phyloP scores from a whole-genome alignment of 2,888 invertebrate species.

The Aquatica leii region DNA sequence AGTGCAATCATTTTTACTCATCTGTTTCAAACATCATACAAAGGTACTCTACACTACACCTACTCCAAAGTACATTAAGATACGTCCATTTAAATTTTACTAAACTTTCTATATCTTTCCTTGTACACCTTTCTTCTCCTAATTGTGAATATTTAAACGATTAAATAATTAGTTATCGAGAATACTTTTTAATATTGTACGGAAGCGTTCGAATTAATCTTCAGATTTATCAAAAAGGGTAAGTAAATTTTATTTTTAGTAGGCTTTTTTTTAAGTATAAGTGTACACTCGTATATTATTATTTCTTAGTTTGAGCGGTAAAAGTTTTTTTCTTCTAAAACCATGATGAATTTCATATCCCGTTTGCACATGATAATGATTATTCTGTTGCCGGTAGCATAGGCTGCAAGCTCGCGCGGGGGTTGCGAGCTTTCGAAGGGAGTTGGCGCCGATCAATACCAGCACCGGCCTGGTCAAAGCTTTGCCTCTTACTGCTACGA shows the following conservation, averaged over 20 bases:
- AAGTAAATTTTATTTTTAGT: conserved; percentile 24
- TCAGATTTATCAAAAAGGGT: conserved; percentile 37
- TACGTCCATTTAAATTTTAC: conserved; percentile 29
- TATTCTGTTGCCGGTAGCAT: conserved; percentile 45
- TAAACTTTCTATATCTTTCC: conserved; percentile 39
- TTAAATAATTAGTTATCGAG: conserved; percentile 42
- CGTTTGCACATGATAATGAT: conserved; percentile 42
- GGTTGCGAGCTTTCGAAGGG: conserved; percentile 50
- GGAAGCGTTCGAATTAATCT: conserved; percentile 38
- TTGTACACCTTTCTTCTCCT: conserved; percentile 47
- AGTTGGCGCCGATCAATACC: conserved; percentile 58
- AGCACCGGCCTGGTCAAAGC: conserved; percentile 57
- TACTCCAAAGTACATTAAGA: conserved; percentile 22
- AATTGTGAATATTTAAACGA: conserved; percentile 52
- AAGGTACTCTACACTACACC: conserved; percentile 25
- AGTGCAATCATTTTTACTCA: conserved; percentile 57
- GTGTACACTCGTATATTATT: neutral
- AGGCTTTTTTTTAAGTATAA: neutral
- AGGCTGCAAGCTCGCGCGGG: conserved; percentile 34
- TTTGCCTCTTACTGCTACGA: conserved; percentile 40
- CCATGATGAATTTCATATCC: too few relatives aligned
- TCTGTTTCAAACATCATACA: conserved; percentile 30
- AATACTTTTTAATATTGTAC: conserved; percentile 43
- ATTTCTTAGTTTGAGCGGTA: neutral
- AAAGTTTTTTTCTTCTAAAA: too few relatives aligned